phyloP scores from a whole-genome alignment of 1,140 invertebrate species.

The Drosophila mauritiana region DNA sequence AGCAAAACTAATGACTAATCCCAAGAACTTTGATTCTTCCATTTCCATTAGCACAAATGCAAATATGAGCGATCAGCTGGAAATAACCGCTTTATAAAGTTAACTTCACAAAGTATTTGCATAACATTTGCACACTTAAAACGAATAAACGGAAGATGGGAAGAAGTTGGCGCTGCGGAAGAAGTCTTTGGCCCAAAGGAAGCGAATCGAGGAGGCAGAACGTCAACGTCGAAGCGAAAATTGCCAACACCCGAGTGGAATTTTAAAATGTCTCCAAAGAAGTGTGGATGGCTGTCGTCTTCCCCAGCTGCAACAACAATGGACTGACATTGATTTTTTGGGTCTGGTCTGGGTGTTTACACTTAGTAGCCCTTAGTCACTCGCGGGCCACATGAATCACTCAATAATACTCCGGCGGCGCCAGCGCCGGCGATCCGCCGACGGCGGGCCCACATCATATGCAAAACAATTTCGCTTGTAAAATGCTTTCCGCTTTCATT shows the following conservation, averaged over 20 bases:
- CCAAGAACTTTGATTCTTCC: neutral
- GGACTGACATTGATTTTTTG: conserved; percentile 73
- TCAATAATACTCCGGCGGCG: conserved; percentile 36
- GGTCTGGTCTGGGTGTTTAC: conserved; percentile 35
- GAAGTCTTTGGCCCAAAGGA: conserved; percentile 50
- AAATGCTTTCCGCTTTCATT: conserved; percentile 71
- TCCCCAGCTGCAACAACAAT: conserved; percentile 62
- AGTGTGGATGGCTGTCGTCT: conserved; percentile 13
- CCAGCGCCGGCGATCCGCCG: conserved; percentile 41
- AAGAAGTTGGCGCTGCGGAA: conserved; percentile 61
- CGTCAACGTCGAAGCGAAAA: conserved; percentile 53
- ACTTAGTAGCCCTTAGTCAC: conserved; percentile 69
- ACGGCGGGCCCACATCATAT: conserved; percentile 58
- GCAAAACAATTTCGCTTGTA: conserved; percentile 52
- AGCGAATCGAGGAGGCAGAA: conserved; percentile 18
- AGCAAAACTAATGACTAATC: neutral
- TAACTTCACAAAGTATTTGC: conserved; percentile 58
- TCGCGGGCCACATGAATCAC: conserved; percentile 33
- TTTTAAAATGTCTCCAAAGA: conserved; percentile 57
- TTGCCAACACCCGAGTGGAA: conserved; percentile 72
- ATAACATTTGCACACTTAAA: conserved; percentile 31
- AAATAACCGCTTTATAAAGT: conserved; percentile 36
- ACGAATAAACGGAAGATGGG: conserved; percentile 4
- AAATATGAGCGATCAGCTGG: conserved; percentile 29
- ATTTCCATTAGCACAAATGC: neutral